Evolutionary conservation across 2,888 invertebrate genomes (phyloP), one percentile per base, ranked within the genome.

Genomic region (Gisinianus flammeolus): DNA sequence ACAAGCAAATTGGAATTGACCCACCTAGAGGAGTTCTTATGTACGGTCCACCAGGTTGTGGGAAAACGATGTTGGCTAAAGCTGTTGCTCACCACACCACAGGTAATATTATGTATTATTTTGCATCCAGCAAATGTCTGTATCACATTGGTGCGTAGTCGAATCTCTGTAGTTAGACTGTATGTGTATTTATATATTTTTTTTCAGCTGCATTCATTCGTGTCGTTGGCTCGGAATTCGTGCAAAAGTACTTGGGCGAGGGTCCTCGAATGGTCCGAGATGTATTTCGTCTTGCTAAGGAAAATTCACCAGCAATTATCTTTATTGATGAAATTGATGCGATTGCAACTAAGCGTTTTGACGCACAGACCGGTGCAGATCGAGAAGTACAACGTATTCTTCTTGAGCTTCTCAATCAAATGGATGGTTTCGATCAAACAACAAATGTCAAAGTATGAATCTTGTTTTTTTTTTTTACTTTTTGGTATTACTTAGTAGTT

Each of bases 291-390:
- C 90, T 99, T 81, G 99, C 99, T 24, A 97, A 98, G 87, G 99
- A 99, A 88, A 99, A 99, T 89, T 94, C 98, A 0, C 99, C 99
- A 0, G 98, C 98, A 0, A 99, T 99, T 85, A 99, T 99, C 85
- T 99, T 99, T 87, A 99, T 99, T 86, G 99, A 99, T 88, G 99
- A 99, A 89, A 99, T 99, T 85, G 99, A 99, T 88, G 99, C 99
- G 54, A 99, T 99, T 85, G 99, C 98, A 16, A 99, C 99, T 4
- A 99, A 99, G 88, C 91, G 98, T 86, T 97, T 98, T 88, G 98
- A 98, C 88, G 98, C 98, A 2, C 98, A 98, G 88, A 98, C 98
- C 81, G 98, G 98, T 85, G 98, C 97, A 73, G 98, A 98, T 90
- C 91, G 98, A 85, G 98, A 99, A 88, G 98, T 99, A 0, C 99